A percentile compares a stretch with the other conserved stretches of the same genome.
Conservation (phyloP, 1,140 invertebrate genomes). For the Cylas formicarius region DNA sequence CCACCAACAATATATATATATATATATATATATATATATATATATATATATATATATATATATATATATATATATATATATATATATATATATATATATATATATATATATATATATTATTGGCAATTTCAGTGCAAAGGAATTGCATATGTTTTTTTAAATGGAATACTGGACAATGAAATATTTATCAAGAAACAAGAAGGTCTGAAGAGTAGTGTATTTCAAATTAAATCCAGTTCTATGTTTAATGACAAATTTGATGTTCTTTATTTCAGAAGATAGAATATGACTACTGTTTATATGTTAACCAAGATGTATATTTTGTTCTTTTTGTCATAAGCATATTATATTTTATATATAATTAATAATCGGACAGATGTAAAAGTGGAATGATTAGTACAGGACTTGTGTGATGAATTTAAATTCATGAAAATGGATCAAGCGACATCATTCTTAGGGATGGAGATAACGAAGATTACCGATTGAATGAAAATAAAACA, state of each 20-base stretch:
- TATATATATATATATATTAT: no score
- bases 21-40: no score
- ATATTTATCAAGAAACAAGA: no score
- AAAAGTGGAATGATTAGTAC: slow-evolving; percentile 1
- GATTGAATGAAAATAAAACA: background rate
- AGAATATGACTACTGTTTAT: slow-evolving; percentile 7
- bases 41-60: no score
- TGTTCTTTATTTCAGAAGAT: slow-evolving; percentile 1
- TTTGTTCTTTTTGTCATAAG: slow-evolving; percentile 9
- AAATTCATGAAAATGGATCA: background rate
- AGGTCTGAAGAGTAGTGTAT: slow-evolving; percentile 6
- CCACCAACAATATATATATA: no score
- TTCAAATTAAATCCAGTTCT: slow-evolving; percentile 13
- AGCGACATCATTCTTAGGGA: background rate
- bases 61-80: no score
- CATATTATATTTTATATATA: no score
- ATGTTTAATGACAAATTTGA: slow-evolving; percentile 11
- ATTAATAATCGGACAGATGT: slow-evolving; percentile 5
- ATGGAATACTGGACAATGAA: no score
- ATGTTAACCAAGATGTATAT: slow-evolving; percentile 1
- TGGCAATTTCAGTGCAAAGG: no score
- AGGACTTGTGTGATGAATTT: background rate
- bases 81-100: no score
- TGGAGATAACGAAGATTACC: slow-evolving; percentile 3
- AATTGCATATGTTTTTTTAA: no score